Base-by-base conservation (phyloP, 2,888 invertebrate genomes). In the Drosophila eohydei region DNA sequence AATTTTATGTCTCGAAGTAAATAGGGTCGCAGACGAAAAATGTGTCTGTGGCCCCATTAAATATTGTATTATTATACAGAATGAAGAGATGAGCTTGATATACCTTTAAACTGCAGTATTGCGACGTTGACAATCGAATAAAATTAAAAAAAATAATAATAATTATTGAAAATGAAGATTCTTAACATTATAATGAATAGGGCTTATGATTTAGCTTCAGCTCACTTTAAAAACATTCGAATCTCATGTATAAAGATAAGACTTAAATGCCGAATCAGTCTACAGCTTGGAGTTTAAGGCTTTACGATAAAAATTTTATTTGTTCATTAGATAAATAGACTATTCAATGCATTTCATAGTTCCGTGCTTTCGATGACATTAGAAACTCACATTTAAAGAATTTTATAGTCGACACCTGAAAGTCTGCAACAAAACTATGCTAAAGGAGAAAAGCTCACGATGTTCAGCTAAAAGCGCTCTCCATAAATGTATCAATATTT, bases 391-490 rank as follows among this genome's bases (percentile, higher is more conserved):
- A 3, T 30, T 40, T n/a, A 0, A 16, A 26, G 14, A 8, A 59
- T 57, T 63, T 46, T 2, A 9, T n/a, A 14, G 0, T 21, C 30
- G 0, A 9, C 60, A 60, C 76, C 40, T 14, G 21, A 69, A 38
- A 78, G 64, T 69, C 61, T 74, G 74, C 69, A 68, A 41, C 14
- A 32, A n/a, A 41, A 28, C 21, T 21, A 2, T 2, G 26, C 6
- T 12, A 4, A 0, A 2, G 28, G 26, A 9, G 0, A 11, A 30
- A 32, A 46, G 52, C 32, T 68, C 14, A 3, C 2, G 5, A 12
- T 5, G 11, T n/a, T 8, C 4, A 41, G 32, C 44, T 8, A 28
- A 40, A 61, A 60, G 64, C 63, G 34, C 26, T 2, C 5, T 6
- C 9, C 11, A 16, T 11, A 32, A 12, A 16, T 34, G 11, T 16